phyloP scores from a whole-genome alignment of 2,888 invertebrate species.

The Limnephilus marmoratus region DNA sequence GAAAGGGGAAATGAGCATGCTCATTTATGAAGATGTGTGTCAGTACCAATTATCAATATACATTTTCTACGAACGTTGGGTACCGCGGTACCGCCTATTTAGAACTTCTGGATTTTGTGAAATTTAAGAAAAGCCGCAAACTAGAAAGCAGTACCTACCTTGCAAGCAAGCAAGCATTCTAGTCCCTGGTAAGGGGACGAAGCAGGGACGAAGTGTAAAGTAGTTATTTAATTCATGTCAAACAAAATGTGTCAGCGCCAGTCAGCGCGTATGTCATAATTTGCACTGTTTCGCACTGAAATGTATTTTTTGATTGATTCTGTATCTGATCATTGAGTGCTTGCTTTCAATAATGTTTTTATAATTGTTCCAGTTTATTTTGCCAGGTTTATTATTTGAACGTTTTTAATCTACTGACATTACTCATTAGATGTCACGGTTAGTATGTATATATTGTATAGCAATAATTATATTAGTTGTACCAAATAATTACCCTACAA shows the following conservation, averaged over 20 bases:
- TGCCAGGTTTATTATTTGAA: constrained; percentile 12
- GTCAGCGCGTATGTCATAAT: constrained; percentile 53
- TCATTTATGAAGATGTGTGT: too few relatives aligned
- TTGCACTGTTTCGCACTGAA: constrained; percentile 16
- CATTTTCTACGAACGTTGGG: too few relatives aligned
- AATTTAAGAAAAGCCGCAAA: not conserved
- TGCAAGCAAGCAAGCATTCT: not conserved
- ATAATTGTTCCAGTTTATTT: not conserved
- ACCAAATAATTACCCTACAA: not conserved
- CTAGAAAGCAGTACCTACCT: not conserved
- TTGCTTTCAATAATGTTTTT: not conserved
- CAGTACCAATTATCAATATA: too few relatives aligned
- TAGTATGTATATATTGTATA: constrained; percentile 22
- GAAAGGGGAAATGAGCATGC: too few relatives aligned
- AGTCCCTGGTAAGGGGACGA: not conserved
- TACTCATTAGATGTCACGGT: constrained; percentile 37
- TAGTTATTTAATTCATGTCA: constrained; percentile 29
- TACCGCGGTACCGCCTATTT: too few relatives aligned
- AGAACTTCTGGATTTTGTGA: not conserved
- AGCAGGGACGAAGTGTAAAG: not conserved
- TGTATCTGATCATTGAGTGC: constrained; percentile 8
- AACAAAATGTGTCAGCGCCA: constrained; percentile 59
- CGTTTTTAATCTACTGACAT: not conserved
- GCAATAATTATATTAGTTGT: constrained; percentile 2
- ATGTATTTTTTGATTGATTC: constrained; percentile 9